Percentiles rank a stretch among this genome's conserved stretches.
Evolutionary conservation across 2,797 vertebrate species (phyloP).

Genomic region (Halcyon smyrnensis): DNA sequence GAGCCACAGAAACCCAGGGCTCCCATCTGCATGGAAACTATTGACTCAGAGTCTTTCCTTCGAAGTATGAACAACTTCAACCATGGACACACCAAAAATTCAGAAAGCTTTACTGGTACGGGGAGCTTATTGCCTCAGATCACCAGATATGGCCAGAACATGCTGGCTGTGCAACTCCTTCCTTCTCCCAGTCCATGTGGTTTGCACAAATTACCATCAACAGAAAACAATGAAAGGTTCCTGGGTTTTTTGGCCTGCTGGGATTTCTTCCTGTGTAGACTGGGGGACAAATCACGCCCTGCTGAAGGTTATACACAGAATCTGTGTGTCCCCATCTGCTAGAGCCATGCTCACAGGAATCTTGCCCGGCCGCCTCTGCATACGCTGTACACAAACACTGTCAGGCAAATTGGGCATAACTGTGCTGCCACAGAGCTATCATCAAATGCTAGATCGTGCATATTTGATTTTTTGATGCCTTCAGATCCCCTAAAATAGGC

Average conservation of each 20-base stretch:
- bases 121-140: not conserved
- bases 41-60: not conserved
- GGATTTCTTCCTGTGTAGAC: accelerated
- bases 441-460: not conserved
- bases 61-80: not conserved
- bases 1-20: not conserved
- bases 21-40: not conserved
- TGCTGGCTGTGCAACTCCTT: not conserved
- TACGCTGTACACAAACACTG: not conserved
- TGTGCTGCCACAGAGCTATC: accelerated
- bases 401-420: not conserved
- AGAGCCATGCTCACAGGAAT: not conserved
- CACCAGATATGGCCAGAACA: not conserved
- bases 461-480: not conserved
- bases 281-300: not conserved
- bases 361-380: accelerated
- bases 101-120: not conserved
- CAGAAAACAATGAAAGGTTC: not conserved
- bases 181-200: not conserved
- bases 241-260: accelerated
- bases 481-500: not conserved
- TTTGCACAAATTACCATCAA: not conserved
- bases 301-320: not conserved
- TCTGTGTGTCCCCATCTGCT: not conserved
- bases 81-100: not conserved